Percentiles rank a stretch among this genome's conserved stretches.
These are phyloP conservation scores for Copidosoma floridanum DNA, from an alignment of 1,140 invertebrate genomes.

Conservation along the genomic window DNA sequence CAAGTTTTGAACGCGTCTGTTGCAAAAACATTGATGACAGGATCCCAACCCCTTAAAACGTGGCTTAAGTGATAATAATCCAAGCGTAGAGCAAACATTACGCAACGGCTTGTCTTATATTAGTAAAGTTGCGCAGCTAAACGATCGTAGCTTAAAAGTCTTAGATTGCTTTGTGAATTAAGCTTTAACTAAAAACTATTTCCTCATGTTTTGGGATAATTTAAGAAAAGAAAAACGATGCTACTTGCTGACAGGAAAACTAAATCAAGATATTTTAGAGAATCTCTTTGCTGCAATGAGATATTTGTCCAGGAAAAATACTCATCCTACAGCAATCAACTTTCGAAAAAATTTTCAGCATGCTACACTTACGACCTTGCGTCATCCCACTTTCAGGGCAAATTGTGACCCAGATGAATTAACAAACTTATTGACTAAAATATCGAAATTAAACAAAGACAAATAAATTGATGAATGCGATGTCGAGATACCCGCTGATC, in stretches of 20 bases:
- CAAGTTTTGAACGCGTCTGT: slow-evolving; percentile 37
- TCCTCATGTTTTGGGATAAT: slow-evolving; percentile 18
- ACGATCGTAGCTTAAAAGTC: too few species aligned
- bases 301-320: slow-evolving; percentile 24
- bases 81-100: background rate
- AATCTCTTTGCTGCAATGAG: slow-evolving; percentile 32
- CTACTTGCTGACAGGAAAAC: slow-evolving; percentile 20
- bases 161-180: background rate
- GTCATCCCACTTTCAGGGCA: background rate
- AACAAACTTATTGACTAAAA: too few species aligned
- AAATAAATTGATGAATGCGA: too few species aligned
- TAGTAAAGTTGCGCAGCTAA: too few species aligned
- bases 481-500: background rate
- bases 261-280: slow-evolving; percentile 35
- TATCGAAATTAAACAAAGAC: too few species aligned
- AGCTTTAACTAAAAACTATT: background rate
- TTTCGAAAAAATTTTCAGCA: background rate
- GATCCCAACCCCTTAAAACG: slow-evolving; percentile 11
- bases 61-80: background rate
- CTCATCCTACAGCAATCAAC: background rate
- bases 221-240: slow-evolving; percentile 16
- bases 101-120: too few species aligned
- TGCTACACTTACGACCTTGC: too few species aligned
- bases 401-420: background rate
- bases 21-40: slow-evolving; percentile 31